Base-by-base conservation (phyloP, 2,797 vertebrate genomes). In the Argya squamiceps region DNA sequence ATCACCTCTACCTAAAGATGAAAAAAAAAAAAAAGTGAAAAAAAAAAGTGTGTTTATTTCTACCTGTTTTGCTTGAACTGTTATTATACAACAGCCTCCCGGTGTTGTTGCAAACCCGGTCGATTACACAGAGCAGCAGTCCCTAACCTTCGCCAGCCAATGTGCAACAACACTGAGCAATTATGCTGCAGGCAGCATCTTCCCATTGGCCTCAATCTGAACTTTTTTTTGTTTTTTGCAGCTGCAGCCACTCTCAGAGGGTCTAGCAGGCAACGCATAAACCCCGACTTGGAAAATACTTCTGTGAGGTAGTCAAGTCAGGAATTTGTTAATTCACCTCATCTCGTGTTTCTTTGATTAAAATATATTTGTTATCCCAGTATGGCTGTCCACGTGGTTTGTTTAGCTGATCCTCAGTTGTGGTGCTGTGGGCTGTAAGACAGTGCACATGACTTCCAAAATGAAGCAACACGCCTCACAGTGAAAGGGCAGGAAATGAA, bases 151-250 rank as follows among this genome's bases (percentile, higher is more conserved):
- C 0, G 32, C 58, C 88, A 94, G 92, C 88, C 85, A 77, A 62
- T 69, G 65, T 94, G 65, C 83, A 90, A 64, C 65, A 75, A 43
- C 85, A 73, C 8, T 3, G 75, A 95, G 88, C 93, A 96, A 75
- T 90, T 93, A 62, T 39, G 80, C 92, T 94, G 88, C 90, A 90
- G 90, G 94, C 94, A 94, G 77, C 88, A 65, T 69, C 93, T 84
- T 94, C 80, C 83, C 65, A 86, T 86, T 96, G 93, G 95, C 92
- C 88, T 95, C 82, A 53, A n/a, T 65, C 79, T 68, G 58, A 84
- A 63, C 50, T 14, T 39, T 21, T 43, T 88, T 90, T 80, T 30
- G 55, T 71, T 89, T 95, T 95, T 88, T 92, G 58, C 83, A 88
- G 79, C 92, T 97, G 88, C 92, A 95, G 55, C 55, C 83, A 27